phyloP scores from a whole-genome alignment of 92 coral and sea anemone species.

The Scolanthus callimorphus region DNA sequence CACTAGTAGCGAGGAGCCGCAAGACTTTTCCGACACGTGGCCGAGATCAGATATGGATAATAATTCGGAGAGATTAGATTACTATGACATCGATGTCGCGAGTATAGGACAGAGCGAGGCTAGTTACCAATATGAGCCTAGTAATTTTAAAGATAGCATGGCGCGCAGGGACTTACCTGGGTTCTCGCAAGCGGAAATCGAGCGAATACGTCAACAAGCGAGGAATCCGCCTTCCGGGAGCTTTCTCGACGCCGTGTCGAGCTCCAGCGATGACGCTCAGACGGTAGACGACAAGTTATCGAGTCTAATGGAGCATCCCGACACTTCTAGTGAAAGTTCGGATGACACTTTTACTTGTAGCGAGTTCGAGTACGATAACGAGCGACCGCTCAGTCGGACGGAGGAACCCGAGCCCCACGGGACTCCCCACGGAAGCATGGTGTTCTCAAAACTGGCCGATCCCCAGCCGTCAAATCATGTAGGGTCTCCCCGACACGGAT shows the following conservation, averaged over 20 bases:
- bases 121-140: constrained; percentile 86
- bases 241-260: constrained; percentile 89
- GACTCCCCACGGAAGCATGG: constrained; percentile 61
- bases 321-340: constrained; percentile 93
- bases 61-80: constrained; percentile 89
- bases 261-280: constrained; percentile 76
- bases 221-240: constrained; percentile 90
- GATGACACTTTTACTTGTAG: constrained; percentile 95
- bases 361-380: constrained; percentile 90
- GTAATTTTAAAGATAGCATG: constrained; percentile 64
- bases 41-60: constrained; percentile 65
- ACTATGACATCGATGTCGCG: constrained; percentile 90
- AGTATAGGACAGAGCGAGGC: constrained; percentile 93
- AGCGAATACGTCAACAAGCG: constrained; percentile 62
- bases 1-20: constrained; percentile 79
- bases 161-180: constrained; percentile 76
- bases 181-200: constrained; percentile 76
- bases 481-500: constrained; percentile 25
- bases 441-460: constrained; percentile 57
- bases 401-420: constrained; percentile 48
- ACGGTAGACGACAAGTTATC: constrained; percentile 69
- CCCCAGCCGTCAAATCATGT: constrained; percentile 17
- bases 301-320: constrained; percentile 74
- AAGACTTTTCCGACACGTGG: constrained; percentile 72
- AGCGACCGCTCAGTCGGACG: constrained; percentile 44